These are phyloP conservation scores for Choreutis nemorana DNA, from an alignment of 2,888 invertebrate genomes.

Conservation along the genomic window DNA sequence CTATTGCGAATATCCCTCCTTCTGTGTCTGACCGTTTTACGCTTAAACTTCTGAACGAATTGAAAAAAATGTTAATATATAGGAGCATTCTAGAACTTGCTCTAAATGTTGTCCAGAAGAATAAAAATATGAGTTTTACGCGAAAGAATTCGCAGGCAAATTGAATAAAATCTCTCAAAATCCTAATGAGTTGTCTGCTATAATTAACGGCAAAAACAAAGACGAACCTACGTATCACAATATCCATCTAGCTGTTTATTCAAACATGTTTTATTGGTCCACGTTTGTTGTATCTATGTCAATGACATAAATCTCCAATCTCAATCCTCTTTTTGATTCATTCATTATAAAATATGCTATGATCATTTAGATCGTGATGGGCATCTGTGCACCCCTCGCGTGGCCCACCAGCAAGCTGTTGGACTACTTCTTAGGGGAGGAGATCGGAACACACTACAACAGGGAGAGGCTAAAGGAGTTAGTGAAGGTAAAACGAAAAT, in stretches of 20 bases:
- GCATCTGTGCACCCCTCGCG: conserved; percentile 90
- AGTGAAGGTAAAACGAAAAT: conserved; percentile 89
- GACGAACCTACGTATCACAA: no score
- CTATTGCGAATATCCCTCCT: neutral
- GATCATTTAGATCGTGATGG: conserved; percentile 78
- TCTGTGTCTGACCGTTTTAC: neutral
- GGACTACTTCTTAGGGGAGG: conserved; percentile 92
- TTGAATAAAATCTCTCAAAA: no score
- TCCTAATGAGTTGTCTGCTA: no score
- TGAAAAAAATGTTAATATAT: neutral
- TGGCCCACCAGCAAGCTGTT: conserved; percentile 94
- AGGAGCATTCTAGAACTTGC: neutral
- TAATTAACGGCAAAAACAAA: no score
- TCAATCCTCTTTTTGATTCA: neutral
- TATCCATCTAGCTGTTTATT: neutral
- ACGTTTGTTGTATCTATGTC: neutral
- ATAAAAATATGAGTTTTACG: no score
- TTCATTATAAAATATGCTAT: no score
- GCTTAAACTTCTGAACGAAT: neutral
- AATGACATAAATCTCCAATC: conserved; percentile 3
- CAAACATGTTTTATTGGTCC: neutral
- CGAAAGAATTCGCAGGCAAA: no score
- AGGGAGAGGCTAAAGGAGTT: conserved; percentile 95
- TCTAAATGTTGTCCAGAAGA: no score
- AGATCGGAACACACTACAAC: conserved; percentile 97